Percentiles rank a stretch among this genome's conserved stretches.
Evolutionary conservation across 2,888 invertebrate genomes (phyloP).

Genomic region (Amiota communis): DNA sequence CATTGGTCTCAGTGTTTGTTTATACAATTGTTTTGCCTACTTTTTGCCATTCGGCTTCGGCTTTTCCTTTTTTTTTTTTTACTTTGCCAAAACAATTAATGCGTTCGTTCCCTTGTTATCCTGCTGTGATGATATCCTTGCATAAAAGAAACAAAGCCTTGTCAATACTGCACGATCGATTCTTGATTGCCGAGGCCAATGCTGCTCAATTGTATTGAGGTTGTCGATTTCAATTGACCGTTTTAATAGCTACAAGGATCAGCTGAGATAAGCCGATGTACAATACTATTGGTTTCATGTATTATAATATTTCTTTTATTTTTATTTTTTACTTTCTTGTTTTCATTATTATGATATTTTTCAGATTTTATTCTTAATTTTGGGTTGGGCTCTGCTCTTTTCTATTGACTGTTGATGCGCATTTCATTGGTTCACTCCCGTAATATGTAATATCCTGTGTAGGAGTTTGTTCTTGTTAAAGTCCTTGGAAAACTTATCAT

Average conservation of each 20-base stretch:
- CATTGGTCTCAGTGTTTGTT: slow-evolving; percentile 22
- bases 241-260: slow-evolving; percentile 68
- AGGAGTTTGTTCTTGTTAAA: slow-evolving; percentile 45
- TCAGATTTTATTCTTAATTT: slow-evolving; percentile 30
- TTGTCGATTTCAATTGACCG: slow-evolving; percentile 69
- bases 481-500: slow-evolving; percentile 55
- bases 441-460: slow-evolving; percentile 20
- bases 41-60: slow-evolving; percentile 16
- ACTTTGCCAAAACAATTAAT: slow-evolving; percentile 32
- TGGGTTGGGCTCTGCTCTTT: slow-evolving; percentile 33
- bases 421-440: slow-evolving; percentile 57
- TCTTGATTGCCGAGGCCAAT: slow-evolving; percentile 29
- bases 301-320: slow-evolving; percentile 16
- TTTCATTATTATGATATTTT: slow-evolving; percentile 34
- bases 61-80: slow-evolving; percentile 35
- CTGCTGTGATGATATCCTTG: slow-evolving; percentile 27
- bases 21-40: slow-evolving; percentile 28
- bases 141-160: slow-evolving; percentile 23
- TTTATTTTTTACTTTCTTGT: slow-evolving; percentile 32
- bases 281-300: slow-evolving; percentile 45
- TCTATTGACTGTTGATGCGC: slow-evolving; percentile 60
- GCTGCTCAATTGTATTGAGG: slow-evolving; percentile 33
- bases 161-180: slow-evolving; percentile 54
- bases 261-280: slow-evolving; percentile 66
- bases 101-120: slow-evolving; percentile 25